Evolutionary conservation across 1,140 invertebrate genomes (phyloP), one percentile per base, ranked within the genome.

Genomic region (Amphibalanus amphitrite): DNA sequence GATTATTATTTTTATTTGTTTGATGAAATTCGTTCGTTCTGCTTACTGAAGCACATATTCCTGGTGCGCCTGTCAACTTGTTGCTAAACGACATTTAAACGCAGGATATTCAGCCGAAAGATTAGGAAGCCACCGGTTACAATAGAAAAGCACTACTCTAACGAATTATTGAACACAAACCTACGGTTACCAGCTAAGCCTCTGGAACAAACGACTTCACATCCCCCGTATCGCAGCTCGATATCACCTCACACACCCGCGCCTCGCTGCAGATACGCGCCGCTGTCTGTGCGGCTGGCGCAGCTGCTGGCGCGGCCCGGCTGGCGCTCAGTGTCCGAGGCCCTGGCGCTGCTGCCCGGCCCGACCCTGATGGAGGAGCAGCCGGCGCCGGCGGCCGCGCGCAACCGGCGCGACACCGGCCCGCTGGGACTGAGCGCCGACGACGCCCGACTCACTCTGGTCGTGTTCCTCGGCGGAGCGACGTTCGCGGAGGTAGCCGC

Each of bases 401-500:
- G 80, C 68, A 77, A 76, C 71, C 73, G 76, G 74, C 26, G 65
- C 65, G 26, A 26, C 65, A 67, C 65, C 8, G 68, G 75, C 20
- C 47, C 65, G 65, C n/a, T 67, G 6, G 65, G 26, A 3, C 65
- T 67, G 17, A 13, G 23, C 8, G 28, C n/a, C 65, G 65, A 28
- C 65, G 26, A 28, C 65, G n/a, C n/a, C 28, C 65, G 28, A 17
- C 65, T 67, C 3, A 26, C 65, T 8, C 65, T 98, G 8, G 92
- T 98, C 0, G 93, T 96, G 78, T 97, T 97, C 78, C 88, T 98
- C 28, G 95, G 96, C 20, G 96, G 96, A 3, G 95, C 94, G 78
- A 98, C 95, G 0, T 97, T 90, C 83, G 91, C 94, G 3, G 96
- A 98, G 79, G 86, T 98, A 76, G 92, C 95, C 1, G 93, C 94